Evolutionary conservation across 2,888 invertebrate species (phyloP).

Genomic region (Bellardia bayeri): DNA sequence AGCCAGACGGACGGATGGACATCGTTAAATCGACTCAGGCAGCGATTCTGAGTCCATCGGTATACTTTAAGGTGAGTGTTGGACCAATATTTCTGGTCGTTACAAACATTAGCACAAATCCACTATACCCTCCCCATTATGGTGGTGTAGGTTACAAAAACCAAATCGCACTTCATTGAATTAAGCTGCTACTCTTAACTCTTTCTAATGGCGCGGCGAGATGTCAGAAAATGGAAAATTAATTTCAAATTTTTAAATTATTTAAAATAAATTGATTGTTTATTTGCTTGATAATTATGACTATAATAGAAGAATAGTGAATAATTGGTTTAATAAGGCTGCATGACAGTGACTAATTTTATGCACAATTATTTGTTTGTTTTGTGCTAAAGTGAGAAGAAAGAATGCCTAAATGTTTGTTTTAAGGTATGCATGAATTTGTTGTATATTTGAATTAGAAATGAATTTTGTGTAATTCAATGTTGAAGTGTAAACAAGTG

Average conservation of each 20-base stretch:
- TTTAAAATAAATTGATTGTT: no score
- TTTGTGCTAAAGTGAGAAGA: background rate
- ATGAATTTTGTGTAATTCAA: background rate
- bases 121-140: no score
- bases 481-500: slow-evolving; percentile 6
- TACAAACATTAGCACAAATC: no score
- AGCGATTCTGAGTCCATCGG: no score
- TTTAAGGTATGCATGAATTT: background rate
- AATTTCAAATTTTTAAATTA: slow-evolving; percentile 19
- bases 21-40: no score
- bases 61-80: no score
- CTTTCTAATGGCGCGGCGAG: background rate
- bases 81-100: no score
- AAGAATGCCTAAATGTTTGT: background rate
- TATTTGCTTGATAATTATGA: background rate
- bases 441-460: slow-evolving; percentile 41
- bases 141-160: no score
- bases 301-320: background rate
- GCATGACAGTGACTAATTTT: slow-evolving; percentile 10
- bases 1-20: no score
- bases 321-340: background rate
- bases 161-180: slow-evolving; percentile 7
- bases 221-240: background rate
- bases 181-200: slow-evolving; percentile 3
- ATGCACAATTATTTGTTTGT: background rate